Evolutionary conservation across 2,113 vertebrate species (phyloP), one percentile per base, ranked within the genome.

Genomic region (Scophthalmus maximus): DNA sequence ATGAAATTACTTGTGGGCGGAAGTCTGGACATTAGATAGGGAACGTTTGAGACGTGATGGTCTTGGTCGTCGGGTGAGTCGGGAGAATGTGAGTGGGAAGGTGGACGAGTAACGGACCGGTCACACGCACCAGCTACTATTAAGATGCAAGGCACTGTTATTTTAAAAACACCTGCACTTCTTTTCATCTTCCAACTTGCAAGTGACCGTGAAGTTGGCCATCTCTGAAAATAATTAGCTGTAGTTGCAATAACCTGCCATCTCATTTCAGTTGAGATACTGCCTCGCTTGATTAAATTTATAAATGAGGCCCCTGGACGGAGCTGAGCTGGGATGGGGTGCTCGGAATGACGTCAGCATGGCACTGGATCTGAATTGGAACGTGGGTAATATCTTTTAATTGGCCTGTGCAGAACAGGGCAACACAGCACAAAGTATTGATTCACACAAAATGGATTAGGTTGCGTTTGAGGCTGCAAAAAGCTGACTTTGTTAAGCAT

Each of bases 131-230:
- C 23, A 42, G 20, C 44, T 56, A 40, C 42, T 52, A 68, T 26
- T 61, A 61, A 67, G 44, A 32, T 76, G 84, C 23, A 87, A 89
- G 84, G 84, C 86, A 89, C 86, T 79, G 65, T 61, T 14, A 57
- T 59, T 71, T 56, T 8, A 49, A 72, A 64, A 63, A 46, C 8
- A 27, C 25, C 11, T 63, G 6, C 36, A 53, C 18, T 42, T 23
- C 27, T 44, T 44, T n/a, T 75, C 23, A 15, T 40, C 27, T 44
- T 52, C 25, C 20, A 23, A 36, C 68, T 36, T n/a, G n/a, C 12
- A 38, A 23, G n/a, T 34, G 6, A 40, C 8, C 30, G 29, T 46
- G 23, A 47, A 20, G 25, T n/a, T 57, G 29, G 8, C 40, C 22
- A 44, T 75, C 30, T 38, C 36, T 47, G 32, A 46, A 72, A 58